Evolutionary conservation across 2,797 vertebrate genomes (phyloP).

Genomic region (Premnoplex brunnescens): DNA sequence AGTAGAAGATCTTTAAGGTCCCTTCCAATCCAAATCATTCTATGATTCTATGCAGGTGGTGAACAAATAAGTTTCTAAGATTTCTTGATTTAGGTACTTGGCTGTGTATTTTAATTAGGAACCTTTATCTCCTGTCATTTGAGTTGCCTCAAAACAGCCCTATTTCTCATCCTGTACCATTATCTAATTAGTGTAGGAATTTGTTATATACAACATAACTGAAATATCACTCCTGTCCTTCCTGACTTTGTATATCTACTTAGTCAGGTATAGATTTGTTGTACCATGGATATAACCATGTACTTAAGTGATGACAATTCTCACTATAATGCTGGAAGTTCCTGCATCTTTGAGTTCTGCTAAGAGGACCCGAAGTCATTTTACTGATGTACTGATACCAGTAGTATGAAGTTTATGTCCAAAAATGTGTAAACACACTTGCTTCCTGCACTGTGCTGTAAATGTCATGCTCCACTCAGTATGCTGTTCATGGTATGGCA

Average conservation of each 20-base stretch:
- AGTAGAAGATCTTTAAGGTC: background rate
- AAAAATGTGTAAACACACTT: background rate
- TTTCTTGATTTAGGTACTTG: background rate
- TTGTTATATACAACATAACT: background rate
- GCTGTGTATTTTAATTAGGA: background rate
- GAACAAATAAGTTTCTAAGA: background rate
- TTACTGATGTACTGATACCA: background rate
- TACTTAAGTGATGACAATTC: background rate
- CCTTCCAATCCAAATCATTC: background rate
- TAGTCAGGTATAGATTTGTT: background rate
- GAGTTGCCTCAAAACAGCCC: background rate
- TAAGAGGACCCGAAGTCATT: background rate
- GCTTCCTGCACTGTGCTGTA: background rate
- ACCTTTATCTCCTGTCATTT: background rate
- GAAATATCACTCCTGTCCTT: background rate
- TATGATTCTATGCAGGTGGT: background rate
- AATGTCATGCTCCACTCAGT: no score
- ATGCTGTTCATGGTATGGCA: background rate
- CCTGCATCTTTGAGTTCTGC: background rate
- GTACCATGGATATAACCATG: rapidly evolving
- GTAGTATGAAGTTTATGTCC: background rate
- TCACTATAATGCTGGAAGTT: background rate
- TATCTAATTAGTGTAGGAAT: background rate
- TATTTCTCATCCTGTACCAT: background rate
- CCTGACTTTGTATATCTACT: background rate